Conservation (phyloP, 2,888 invertebrate species). For the Lissonota sp. region DNA sequence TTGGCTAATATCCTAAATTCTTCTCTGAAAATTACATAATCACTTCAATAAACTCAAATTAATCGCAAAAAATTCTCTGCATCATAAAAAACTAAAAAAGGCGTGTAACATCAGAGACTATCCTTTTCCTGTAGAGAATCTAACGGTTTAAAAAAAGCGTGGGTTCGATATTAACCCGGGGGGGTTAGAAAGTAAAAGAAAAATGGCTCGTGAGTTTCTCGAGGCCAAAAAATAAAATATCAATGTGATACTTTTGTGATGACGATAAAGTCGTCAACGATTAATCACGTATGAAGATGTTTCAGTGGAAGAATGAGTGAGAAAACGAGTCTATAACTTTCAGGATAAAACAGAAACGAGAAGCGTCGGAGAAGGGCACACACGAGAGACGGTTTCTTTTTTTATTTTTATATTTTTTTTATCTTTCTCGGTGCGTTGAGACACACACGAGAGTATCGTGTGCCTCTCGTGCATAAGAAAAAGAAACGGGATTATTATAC, state of each 20-base stretch:
- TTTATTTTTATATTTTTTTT: constrained; percentile 11
- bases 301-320: constrained; percentile 9
- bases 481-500: constrained; percentile 57
- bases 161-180: no score
- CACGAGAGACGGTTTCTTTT: constrained; percentile 9
- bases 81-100: no score
- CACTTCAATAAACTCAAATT: no score
- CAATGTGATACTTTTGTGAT: not conserved
- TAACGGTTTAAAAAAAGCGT: no score
- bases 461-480: constrained; percentile 55
- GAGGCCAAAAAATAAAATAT: constrained; percentile 6
- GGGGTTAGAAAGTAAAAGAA: no score
- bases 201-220: not conserved
- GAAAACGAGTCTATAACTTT: constrained; percentile 28
- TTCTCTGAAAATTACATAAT: no score
- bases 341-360: constrained; percentile 36
- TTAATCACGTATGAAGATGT: constrained; percentile 54
- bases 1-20: no score
- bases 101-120: no score
- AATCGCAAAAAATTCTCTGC: no score
- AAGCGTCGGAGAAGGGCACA: constrained; percentile 34
- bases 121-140: no score
- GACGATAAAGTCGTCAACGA: constrained; percentile 25
- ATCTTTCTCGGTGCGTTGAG: constrained; percentile 23
- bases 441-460: constrained; percentile 35